phyloP scores from a whole-genome alignment of 2,797 vertebrate species.

The Manis crassicaudata region DNA sequence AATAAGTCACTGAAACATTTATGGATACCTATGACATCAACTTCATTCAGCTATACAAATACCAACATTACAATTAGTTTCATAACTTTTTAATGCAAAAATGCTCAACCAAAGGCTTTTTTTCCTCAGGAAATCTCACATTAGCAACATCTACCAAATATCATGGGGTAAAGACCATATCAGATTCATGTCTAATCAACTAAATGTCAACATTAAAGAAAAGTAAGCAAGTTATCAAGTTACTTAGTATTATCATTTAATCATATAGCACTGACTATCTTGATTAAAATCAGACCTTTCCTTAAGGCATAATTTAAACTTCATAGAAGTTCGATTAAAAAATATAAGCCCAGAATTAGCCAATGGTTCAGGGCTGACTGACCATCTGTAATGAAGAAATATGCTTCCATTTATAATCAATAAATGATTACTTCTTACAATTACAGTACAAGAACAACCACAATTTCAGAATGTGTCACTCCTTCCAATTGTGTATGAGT shows the following conservation, averaged over 20 bases:
- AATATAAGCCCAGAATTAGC: not conserved
- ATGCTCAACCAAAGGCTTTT: slow-evolving; percentile 34
- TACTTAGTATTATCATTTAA: not conserved
- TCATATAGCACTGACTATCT: not conserved
- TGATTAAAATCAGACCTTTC: slow-evolving; percentile 45
- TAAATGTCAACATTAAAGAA: not conserved
- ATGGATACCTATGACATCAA: not conserved
- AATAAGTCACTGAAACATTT: not conserved
- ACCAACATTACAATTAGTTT: not conserved
- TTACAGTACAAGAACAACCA: not conserved
- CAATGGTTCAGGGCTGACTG: not conserved
- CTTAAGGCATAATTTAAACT: not conserved
- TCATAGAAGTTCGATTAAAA: not conserved
- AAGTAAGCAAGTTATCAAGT: slow-evolving; percentile 47
- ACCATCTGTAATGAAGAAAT: not conserved
- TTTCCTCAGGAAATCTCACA: slow-evolving; percentile 27
- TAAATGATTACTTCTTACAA: not conserved
- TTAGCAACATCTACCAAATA: not conserved
- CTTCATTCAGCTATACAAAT: not conserved
- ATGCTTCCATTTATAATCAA: not conserved
- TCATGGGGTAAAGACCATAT: not conserved
- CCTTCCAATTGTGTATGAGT: not conserved
- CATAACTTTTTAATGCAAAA: slow-evolving; percentile 11
- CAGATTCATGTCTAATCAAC: not conserved
- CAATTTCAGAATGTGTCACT: not conserved